Conservation (phyloP, 2,888 invertebrate species). For the Epinotia nisella region DNA sequence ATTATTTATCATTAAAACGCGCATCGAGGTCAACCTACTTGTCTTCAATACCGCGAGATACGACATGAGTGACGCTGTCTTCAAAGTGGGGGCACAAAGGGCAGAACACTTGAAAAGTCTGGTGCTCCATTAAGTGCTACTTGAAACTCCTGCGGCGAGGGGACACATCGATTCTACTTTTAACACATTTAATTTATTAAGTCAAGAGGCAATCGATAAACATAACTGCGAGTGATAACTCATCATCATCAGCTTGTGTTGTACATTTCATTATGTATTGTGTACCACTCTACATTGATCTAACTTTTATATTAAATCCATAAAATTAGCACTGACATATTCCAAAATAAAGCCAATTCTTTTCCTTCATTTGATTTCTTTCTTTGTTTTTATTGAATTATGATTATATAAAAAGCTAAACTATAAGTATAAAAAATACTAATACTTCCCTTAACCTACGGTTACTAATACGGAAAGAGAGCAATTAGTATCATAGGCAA, state of each 20-base stretch:
- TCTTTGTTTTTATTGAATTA: too few species aligned
- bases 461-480: too few species aligned
- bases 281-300: too few species aligned
- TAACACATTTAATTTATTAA: neutral
- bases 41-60: slow-evolving; percentile 42
- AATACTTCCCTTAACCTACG: too few species aligned
- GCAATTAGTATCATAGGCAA: neutral
- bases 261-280: too few species aligned
- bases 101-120: slow-evolving; percentile 54
- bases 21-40: slow-evolving; percentile 17
- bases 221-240: too few species aligned
- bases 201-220: too few species aligned
- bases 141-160: slow-evolving; percentile 54
- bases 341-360: neutral
- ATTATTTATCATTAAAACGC: neutral
- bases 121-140: slow-evolving; percentile 57
- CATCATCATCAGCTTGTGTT: too few species aligned
- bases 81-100: slow-evolving; percentile 54
- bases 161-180: slow-evolving; percentile 31
- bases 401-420: too few species aligned
- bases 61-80: slow-evolving; percentile 46
- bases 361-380: neutral
- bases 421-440: too few species aligned
- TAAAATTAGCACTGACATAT: too few species aligned
- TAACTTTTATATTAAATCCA: too few species aligned